These are phyloP conservation scores for Platerodrilus igneus DNA, from an alignment of 2,888 invertebrate species.

Conservation along the genomic window DNA sequence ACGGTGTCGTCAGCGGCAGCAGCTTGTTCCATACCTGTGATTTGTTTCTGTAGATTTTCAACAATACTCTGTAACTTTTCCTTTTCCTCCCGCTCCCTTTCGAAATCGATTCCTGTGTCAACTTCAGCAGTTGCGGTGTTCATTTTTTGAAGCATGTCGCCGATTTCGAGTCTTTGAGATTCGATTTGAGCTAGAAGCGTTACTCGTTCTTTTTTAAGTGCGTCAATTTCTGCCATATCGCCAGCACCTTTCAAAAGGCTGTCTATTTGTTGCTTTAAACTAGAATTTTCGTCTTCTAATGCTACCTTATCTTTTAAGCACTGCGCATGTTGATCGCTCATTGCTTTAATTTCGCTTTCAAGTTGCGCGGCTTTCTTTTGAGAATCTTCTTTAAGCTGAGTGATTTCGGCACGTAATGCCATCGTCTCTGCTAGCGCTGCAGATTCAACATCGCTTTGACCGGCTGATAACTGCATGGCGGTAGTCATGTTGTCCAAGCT, in stretches of 20 bases:
- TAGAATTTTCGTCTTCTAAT: slow-evolving; percentile 31
- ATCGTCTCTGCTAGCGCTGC: slow-evolving; percentile 8
- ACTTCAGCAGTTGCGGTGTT: slow-evolving; percentile 13
- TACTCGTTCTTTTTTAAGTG: slow-evolving; percentile 33
- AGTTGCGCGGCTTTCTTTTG: slow-evolving; percentile 3
- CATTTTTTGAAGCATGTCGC: slow-evolving; percentile 31
- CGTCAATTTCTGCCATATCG: slow-evolving; percentile 22
- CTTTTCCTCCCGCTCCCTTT: slow-evolving; percentile 34
- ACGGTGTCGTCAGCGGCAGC: slow-evolving; percentile 19
- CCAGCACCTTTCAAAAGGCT: slow-evolving; percentile 3
- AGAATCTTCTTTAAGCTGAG: slow-evolving; percentile 9
- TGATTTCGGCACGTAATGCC: slow-evolving; percentile 14
- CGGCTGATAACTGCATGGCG: neutral
- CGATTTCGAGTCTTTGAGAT: slow-evolving; percentile 31
- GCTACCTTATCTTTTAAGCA: slow-evolving; percentile 17
- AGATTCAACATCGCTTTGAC: slow-evolving; percentile 2
- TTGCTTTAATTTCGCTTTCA: slow-evolving; percentile 15
- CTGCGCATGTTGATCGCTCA: slow-evolving; percentile 20
- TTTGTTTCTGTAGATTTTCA: slow-evolving; percentile 34
- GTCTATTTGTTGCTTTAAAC: slow-evolving; percentile 18
- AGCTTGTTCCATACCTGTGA: slow-evolving; percentile 13
- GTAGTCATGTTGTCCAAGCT: slow-evolving; percentile 14
- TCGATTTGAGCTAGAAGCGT: slow-evolving; percentile 32
- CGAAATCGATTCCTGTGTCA: slow-evolving; percentile 19
- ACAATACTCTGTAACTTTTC: slow-evolving; percentile 34